phyloP scores from a whole-genome alignment of 2,888 invertebrate genomes.

The Pomacea canaliculata region DNA sequence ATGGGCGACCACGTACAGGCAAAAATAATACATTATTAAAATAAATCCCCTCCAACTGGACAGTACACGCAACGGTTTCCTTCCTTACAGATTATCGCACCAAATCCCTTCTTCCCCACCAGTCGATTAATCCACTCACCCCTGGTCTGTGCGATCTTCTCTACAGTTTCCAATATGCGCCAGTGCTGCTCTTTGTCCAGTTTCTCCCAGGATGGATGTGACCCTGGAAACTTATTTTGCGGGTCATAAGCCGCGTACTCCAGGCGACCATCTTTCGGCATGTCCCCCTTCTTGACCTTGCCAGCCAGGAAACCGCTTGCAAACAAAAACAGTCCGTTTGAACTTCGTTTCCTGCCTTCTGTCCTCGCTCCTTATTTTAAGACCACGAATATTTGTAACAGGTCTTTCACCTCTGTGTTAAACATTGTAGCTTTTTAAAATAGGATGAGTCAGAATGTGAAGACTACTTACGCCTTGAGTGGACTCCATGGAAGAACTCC shows the following conservation, averaged over 20 bases:
- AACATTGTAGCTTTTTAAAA: too few species aligned
- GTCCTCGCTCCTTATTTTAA: too few species aligned
- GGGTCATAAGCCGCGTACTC: slow-evolving; percentile 1
- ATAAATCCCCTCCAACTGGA: too few species aligned
- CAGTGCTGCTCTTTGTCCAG: slow-evolving; percentile 5
- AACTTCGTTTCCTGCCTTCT: too few species aligned
- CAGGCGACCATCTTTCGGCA: slow-evolving; percentile 21
- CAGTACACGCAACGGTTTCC: too few species aligned
- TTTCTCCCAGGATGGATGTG: background rate
- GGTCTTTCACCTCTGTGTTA: too few species aligned
- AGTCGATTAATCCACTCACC: background rate
- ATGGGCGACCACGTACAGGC: too few species aligned
- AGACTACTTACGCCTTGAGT: slow-evolving; percentile 50
- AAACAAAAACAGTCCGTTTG: background rate
- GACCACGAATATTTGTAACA: too few species aligned
- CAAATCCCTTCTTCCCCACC: too few species aligned
- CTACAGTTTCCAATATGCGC: background rate
- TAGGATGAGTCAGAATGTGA: background rate
- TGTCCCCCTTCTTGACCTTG: slow-evolving; percentile 26
- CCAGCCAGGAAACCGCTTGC: slow-evolving; percentile 34
- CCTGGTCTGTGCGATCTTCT: background rate
- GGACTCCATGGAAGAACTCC: slow-evolving; percentile 64
- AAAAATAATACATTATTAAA: too few species aligned
- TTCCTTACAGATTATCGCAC: too few species aligned
- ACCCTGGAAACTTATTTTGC: background rate